Evolutionary conservation across 2,888 invertebrate genomes (phyloP), one percentile per base, ranked within the genome.

Genomic region (Panzeria rudis): DNA sequence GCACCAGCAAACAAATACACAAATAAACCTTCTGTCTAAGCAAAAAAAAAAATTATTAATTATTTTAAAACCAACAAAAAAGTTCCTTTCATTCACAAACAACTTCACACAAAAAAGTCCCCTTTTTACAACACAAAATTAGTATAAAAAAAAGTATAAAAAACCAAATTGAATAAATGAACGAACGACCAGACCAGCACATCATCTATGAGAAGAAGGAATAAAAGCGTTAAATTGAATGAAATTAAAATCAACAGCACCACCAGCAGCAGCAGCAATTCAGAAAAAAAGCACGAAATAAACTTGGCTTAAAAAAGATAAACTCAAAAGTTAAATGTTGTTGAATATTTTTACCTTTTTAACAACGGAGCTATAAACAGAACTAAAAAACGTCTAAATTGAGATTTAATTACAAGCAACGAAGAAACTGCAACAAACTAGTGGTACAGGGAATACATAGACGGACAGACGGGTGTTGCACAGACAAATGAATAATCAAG

Each of bases 341-440:
- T 66, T 29, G 41, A 32, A 41, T 20, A 50, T 50, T 59, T 73
- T 59, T 73, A 4, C 8, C 23, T 54, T 72, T 38, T 80, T 80
- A 11, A 38, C 9, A 72, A 47, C 72, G 80, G 35, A 71, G 15
- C 69, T 59, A 23, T 13, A 72, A 72, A 35, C 35, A 32, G 44
- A 54, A 52, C 1, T 0, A 68, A 56, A 85, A 82, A 78, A 78
- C 32, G 17, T 76, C 82, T 75, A 82, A 85, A 85, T 85, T 82
- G 85, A 82, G 82, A 82, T 85, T 85, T 85, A 85, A 85, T 85
- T 85, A 85, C 85, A 79, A 85, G 35, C 73, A 75, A 80, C 47
- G 13, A 41, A 23, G 13, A 41, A 23, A 50, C 59, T 25, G 54
- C 41, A 41, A 32, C 32, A 62, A n/a, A 47, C 54, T 52, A 32